Base-by-base conservation (phyloP, 2,888 invertebrate species). In the Ochropleura leucogaster region DNA sequence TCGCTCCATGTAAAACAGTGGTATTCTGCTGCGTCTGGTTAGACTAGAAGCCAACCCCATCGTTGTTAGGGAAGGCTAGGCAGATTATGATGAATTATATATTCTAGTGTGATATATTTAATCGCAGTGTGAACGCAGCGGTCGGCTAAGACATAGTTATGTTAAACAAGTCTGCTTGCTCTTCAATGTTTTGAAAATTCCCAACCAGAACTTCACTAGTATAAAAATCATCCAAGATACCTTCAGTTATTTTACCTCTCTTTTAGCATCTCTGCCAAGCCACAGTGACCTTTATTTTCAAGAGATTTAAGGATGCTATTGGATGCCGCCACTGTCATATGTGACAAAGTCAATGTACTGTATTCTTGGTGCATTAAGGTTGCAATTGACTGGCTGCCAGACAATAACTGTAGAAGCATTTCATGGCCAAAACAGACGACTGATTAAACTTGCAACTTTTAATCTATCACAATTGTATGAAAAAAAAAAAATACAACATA, bases 81-180 rank as follows among this genome's bases (percentile, higher is more conserved):
- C 30, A 30, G 30, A 30, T 30, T 2, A 30, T 30, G 30, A 30
- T 30, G 30, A 30, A 30, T 30, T n/a, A n/a, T n/a, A n/a, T 30
- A 30, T 30, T 30, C 3, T 4, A 55, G 40, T 7, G 20, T 8
- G 51, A 51, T 51, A 20, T 9, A 40, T 42, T 62, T 65, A 68
- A 81, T 83, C 79, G 74, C 64, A 84, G 73, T 69, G 65, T 55
- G 62, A 53, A 20, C 18, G 6, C 66, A 80, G 53, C 16, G 7
- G 1, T 46, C n/a, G 20, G 4, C 44, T 18, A 46, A 73, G 67
- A 81, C 71, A 85, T 57, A 74, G 70, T 74, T 57, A 57, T 69
- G 57, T 60, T 47, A 10, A 30, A 30, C 30, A 20, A 10, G 18
- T 7, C 4, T 18, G 42, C n/a, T 46, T 42, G 53, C 0, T 44